Conservation (phyloP, 1,140 invertebrate genomes). For the Drosophila littoralis region DNA sequence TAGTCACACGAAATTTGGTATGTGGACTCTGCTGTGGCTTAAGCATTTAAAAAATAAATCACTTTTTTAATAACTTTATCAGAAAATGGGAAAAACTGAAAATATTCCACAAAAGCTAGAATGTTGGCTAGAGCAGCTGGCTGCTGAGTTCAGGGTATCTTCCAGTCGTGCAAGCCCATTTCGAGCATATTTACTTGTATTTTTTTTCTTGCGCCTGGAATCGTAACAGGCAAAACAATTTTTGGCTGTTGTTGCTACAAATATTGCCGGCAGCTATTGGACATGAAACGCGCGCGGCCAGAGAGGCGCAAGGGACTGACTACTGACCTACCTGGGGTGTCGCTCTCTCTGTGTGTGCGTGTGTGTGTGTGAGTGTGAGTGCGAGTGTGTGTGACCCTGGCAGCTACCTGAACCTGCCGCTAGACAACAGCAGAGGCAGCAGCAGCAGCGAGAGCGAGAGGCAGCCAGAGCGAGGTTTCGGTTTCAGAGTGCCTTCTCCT, state of each 20-base stretch:
- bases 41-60: no score
- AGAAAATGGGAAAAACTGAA: no score
- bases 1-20: no score
- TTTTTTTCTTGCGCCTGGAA: constrained; percentile 7
- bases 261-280: constrained; percentile 49
- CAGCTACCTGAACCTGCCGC: constrained; percentile 43
- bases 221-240: constrained; percentile 24
- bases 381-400: constrained; percentile 41
- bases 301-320: background rate
- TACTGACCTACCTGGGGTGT: constrained; percentile 34
- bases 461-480: background rate
- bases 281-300: constrained; percentile 22
- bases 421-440: no score
- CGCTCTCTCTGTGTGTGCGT: background rate
- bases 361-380: constrained; percentile 6
- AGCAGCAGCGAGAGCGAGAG: background rate
- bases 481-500: constrained; percentile 9
- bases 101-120: no score
- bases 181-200: background rate
- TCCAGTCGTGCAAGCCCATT: no score
- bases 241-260: constrained; percentile 25
- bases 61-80: no score
- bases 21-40: no score
- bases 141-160: no score
- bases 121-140: no score